Evolutionary conservation across 2,888 invertebrate species (phyloP).

Genomic region (Ophion ventricosus): DNA sequence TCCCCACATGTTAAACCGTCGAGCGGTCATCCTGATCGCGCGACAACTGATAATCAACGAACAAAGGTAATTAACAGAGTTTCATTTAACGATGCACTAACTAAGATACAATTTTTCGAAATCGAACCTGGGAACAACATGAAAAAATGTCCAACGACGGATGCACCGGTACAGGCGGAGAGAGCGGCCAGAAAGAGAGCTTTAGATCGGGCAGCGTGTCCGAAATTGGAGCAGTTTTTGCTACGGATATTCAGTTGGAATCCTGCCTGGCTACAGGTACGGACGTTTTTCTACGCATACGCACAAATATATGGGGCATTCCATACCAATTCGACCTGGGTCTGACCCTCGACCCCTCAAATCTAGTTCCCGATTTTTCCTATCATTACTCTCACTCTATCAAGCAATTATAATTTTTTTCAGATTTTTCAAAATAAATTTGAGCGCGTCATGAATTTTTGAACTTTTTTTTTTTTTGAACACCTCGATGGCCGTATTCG

Average conservation of each 20-base stretch:
- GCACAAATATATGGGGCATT: no score
- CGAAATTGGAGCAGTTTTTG: slow-evolving; percentile 82
- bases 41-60: not conserved
- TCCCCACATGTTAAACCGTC: not conserved
- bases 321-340: no score
- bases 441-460: no score
- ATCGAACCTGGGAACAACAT: slow-evolving; percentile 71
- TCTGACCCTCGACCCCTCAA: no score
- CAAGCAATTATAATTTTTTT: no score
- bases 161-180: slow-evolving; percentile 73
- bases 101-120: slow-evolving; percentile 66
- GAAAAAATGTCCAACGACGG: slow-evolving; percentile 74
- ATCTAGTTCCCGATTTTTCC: no score
- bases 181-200: slow-evolving; percentile 33
- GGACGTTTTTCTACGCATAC: not conserved
- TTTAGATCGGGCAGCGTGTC: slow-evolving; percentile 72
- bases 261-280: slow-evolving; percentile 86
- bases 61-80: slow-evolving; percentile 69
- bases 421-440: no score
- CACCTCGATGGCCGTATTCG: no score
- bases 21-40: not conserved
- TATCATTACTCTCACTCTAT: no score
- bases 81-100: slow-evolving; percentile 69
- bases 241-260: slow-evolving; percentile 87
- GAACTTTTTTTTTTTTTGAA: no score